These are phyloP conservation scores for Andricus curvator DNA, from an alignment of 2,888 invertebrate species.

Conservation along the genomic window DNA sequence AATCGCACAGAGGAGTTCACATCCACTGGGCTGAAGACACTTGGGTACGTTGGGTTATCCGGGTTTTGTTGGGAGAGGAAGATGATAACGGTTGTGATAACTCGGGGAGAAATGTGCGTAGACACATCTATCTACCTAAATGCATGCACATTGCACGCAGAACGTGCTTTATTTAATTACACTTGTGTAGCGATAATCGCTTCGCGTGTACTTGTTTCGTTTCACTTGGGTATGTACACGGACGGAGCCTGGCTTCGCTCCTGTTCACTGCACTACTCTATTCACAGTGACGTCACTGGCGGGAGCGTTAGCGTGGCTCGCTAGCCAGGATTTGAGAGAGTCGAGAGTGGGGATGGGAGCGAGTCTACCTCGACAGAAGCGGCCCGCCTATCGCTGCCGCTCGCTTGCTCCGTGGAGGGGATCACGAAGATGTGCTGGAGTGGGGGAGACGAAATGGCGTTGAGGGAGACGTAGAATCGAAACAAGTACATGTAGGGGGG, in stretches of 20 bases:
- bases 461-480: slow-evolving; percentile 64
- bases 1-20: slow-evolving; percentile 29
- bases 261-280: slow-evolving; percentile 79
- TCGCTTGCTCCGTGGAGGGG: slow-evolving; percentile 44
- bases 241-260: slow-evolving; percentile 74
- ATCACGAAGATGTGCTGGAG: slow-evolving; percentile 44
- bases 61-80: slow-evolving; percentile 24
- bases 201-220: slow-evolving; percentile 50
- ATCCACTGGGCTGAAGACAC: slow-evolving; percentile 38
- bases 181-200: slow-evolving; percentile 28
- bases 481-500: slow-evolving; percentile 58
- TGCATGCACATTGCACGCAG: slow-evolving; percentile 46
- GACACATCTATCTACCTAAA: slow-evolving; percentile 43
- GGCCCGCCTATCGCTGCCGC: slow-evolving; percentile 54
- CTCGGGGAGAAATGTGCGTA: slow-evolving; percentile 43
- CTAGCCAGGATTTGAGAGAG: slow-evolving; percentile 66
- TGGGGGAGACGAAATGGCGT: slow-evolving; percentile 54
- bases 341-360: slow-evolving; percentile 66
- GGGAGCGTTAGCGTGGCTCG: slow-evolving; percentile 76
- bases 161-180: slow-evolving; percentile 15
- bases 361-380: slow-evolving; percentile 69
- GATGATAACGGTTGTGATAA: slow-evolving; percentile 14
- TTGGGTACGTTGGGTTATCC: slow-evolving; percentile 22
- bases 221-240: slow-evolving; percentile 70
- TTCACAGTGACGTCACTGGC: slow-evolving; percentile 79